Evolutionary conservation across 2,113 vertebrate genomes (phyloP).

Genomic region (Hirundichthys speculiger): DNA sequence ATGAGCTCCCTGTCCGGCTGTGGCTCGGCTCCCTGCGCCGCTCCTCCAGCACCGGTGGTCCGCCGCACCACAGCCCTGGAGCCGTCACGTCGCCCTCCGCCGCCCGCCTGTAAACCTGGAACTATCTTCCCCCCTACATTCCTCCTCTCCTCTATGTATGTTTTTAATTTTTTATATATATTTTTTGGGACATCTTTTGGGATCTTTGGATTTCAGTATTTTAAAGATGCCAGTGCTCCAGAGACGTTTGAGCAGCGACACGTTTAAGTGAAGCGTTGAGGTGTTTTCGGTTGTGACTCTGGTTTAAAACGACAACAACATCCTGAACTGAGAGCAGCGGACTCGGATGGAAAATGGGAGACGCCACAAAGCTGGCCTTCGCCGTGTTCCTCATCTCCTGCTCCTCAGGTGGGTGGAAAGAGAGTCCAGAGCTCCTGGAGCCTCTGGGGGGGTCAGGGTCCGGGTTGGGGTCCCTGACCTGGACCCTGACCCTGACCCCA

Average conservation of each 20-base stretch:
- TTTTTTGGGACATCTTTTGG: constrained; percentile 43
- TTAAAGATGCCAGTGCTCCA: constrained; percentile 52
- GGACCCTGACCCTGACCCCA: no score
- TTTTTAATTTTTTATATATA: no score
- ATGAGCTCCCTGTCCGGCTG: constrained; percentile 59
- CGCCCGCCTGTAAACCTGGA: constrained; percentile 61
- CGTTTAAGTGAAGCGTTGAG: constrained; percentile 38
- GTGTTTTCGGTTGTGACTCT: constrained; percentile 6
- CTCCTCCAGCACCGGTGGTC: constrained; percentile 25
- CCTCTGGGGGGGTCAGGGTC: no score
- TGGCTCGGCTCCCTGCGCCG: constrained; percentile 47
- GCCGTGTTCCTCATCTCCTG: constrained; percentile 99
- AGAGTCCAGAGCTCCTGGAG: no score
- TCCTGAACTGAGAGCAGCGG: constrained; percentile 54
- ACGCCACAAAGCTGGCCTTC: constrained; percentile 96
- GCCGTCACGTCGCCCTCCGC: constrained; percentile 47
- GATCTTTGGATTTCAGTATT: constrained; percentile 56
- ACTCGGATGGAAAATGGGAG: constrained; percentile 93
- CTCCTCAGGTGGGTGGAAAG: constrained; percentile 92
- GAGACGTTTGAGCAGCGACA: constrained; percentile 45
- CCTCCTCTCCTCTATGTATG: constrained; percentile 14
- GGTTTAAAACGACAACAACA: background rate
- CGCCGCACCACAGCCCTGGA: constrained; percentile 31
- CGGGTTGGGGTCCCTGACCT: no score
- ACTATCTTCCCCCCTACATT: constrained; percentile 47